Conservation (phyloP, 2,888 invertebrate genomes). For the Tridacna crocea region DNA sequence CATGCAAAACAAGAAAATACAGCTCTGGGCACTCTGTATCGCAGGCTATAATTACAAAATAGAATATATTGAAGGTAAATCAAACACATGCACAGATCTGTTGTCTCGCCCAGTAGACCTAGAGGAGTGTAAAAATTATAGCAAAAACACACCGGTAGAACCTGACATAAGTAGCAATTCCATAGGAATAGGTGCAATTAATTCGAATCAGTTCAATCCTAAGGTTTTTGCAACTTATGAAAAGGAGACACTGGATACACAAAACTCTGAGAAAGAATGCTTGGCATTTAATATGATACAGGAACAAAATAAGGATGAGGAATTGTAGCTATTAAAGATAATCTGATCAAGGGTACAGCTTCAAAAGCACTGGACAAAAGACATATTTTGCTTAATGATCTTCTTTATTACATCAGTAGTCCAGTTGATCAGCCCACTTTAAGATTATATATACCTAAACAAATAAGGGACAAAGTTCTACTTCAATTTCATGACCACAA, state of each 20-base stretch:
- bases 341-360: conserved; percentile 14
- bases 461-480: neutral
- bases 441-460: neutral
- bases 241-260: no score
- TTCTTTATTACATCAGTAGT: conserved; percentile 53
- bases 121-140: neutral
- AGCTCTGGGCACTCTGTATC: no score
- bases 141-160: no score
- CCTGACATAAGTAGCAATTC: neutral
- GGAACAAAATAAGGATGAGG: conserved; percentile 35
- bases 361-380: conserved; percentile 18
- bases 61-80: no score
- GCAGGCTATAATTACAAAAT: no score
- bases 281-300: conserved; percentile 17
- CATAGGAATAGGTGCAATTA: neutral
- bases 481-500: neutral
- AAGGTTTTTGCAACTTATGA: neutral
- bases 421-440: conserved; percentile 44
- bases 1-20: no score
- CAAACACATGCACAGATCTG: conserved; percentile 1
- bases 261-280: no score
- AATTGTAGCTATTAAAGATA: conserved; percentile 23
- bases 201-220: neutral
- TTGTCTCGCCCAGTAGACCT: neutral
- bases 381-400: conserved; percentile 35